Conservation (phyloP, 1,140 invertebrate genomes). For the Anastrepha ludens region DNA sequence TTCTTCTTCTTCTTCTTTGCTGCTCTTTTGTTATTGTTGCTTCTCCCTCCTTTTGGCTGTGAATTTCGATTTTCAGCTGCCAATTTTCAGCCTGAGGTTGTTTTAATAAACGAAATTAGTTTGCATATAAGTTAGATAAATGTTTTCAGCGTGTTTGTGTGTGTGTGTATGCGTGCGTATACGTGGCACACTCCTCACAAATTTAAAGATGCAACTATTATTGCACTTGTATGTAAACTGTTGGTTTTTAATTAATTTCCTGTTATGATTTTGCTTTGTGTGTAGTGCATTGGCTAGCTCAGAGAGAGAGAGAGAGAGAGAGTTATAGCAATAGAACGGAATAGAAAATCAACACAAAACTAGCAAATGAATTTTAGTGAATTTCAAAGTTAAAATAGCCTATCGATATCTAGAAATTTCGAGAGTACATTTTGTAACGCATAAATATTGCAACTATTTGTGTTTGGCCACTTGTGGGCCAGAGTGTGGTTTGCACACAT, state of each 20-base stretch:
- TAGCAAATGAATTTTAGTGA: too few species aligned
- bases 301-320: too few species aligned
- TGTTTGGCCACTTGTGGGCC: too few species aligned
- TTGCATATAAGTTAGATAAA: background rate
- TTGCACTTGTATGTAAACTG: background rate
- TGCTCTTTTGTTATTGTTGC: background rate
- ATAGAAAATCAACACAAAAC: too few species aligned
- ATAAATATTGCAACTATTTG: too few species aligned
- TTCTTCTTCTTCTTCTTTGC: background rate
- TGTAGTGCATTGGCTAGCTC: too few species aligned
- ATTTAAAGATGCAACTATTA: conserved; percentile 12
- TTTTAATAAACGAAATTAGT: conserved; percentile 47
- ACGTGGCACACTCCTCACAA: background rate
- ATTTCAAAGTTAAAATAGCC: too few species aligned
- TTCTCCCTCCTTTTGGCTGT: background rate
- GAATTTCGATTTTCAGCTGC: conserved; percentile 10
- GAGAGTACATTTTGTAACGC: too few species aligned
- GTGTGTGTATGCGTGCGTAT: background rate
- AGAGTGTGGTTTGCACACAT: too few species aligned
- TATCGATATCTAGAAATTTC: too few species aligned
- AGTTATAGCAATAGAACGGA: too few species aligned
- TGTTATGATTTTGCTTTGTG: background rate
- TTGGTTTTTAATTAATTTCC: conserved; percentile 18
- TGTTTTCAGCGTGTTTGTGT: background rate
- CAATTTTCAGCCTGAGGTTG: conserved; percentile 4